Percentiles rank a stretch among this genome's conserved stretches.
Conservation (phyloP, 2,797 vertebrate genomes). For the Squalus acanthias region DNA sequence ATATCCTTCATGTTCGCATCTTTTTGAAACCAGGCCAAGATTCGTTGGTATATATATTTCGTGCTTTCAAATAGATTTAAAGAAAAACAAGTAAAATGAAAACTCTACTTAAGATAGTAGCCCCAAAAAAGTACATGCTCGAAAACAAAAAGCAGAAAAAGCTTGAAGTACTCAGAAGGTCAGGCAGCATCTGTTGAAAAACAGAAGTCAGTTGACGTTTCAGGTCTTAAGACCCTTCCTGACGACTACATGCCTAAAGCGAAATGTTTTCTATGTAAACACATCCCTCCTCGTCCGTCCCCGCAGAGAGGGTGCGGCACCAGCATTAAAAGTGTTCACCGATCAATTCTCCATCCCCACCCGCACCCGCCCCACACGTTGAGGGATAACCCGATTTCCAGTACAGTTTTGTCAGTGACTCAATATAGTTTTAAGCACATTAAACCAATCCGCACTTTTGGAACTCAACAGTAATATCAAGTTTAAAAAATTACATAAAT, state of each 20-base stretch:
- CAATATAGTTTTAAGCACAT: neutral
- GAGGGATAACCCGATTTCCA: neutral
- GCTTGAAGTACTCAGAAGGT: neutral
- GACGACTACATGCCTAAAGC: neutral
- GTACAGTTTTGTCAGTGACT: neutral
- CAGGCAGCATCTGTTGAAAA: neutral
- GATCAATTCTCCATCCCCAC: neutral
- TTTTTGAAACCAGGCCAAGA: constrained; percentile 52
- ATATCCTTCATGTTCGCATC: constrained; percentile 80
- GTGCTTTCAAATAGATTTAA: constrained; percentile 49
- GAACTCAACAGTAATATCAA: neutral
- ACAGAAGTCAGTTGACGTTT: neutral
- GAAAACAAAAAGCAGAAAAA: neutral
- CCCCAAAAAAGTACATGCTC: neutral
- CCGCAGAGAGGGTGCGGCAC: neutral
- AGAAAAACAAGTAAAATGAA: constrained; percentile 47
- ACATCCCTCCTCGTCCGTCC: neutral
- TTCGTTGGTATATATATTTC: constrained; percentile 43
- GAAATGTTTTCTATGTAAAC: neutral
- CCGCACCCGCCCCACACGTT: neutral
- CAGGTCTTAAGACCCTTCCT: constrained; percentile 26
- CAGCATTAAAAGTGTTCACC: neutral
- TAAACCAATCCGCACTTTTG: neutral
- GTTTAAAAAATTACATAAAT: neutral
- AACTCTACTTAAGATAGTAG: constrained; percentile 36